Percentiles rank a stretch among this genome's conserved stretches.
These are phyloP conservation scores for Allobates femoralis DNA, from an alignment of 2,797 vertebrate genomes.

Conservation along the genomic window DNA sequence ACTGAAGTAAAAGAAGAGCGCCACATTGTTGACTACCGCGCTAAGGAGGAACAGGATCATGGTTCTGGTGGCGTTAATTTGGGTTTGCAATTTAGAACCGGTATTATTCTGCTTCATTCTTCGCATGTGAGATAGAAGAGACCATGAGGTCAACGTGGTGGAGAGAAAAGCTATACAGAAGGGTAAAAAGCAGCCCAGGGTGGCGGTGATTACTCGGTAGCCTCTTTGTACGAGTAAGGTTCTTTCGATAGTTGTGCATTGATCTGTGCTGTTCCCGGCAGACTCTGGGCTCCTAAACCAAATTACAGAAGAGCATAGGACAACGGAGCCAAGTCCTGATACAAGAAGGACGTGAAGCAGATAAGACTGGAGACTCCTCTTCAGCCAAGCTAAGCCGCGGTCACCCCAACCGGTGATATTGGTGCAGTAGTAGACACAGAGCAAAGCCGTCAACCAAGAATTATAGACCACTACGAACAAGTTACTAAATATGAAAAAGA, in stretches of 20 bases:
- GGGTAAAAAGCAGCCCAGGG: not conserved
- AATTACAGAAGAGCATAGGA: too few species aligned
- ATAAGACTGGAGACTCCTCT: not conserved
- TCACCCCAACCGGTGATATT: not conserved
- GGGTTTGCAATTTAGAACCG: not conserved
- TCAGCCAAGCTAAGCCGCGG: not conserved
- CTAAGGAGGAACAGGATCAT: not conserved
- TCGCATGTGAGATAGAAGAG: not conserved
- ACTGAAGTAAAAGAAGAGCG: not conserved
- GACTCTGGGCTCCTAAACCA: too few species aligned
- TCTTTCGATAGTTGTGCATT: too few species aligned
- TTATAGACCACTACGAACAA: too few species aligned
- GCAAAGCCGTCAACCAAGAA: conserved; percentile 1
- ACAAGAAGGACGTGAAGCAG: not conserved
- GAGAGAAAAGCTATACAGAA: not conserved
- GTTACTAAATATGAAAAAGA: not conserved
- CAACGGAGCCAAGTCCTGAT: not conserved
- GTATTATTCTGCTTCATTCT: conserved; percentile 19
- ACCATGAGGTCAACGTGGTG: not conserved
- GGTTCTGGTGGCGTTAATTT: conserved; percentile 1
- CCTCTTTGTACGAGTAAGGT: too few species aligned
- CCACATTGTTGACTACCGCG: not conserved
- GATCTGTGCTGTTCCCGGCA: too few species aligned
- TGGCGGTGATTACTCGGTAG: not conserved
- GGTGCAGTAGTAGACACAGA: conserved; percentile 6